Evolutionary conservation across 2,113 vertebrate species (phyloP), one percentile per base, ranked within the genome.

Genomic region (Bos taurus): DNA sequence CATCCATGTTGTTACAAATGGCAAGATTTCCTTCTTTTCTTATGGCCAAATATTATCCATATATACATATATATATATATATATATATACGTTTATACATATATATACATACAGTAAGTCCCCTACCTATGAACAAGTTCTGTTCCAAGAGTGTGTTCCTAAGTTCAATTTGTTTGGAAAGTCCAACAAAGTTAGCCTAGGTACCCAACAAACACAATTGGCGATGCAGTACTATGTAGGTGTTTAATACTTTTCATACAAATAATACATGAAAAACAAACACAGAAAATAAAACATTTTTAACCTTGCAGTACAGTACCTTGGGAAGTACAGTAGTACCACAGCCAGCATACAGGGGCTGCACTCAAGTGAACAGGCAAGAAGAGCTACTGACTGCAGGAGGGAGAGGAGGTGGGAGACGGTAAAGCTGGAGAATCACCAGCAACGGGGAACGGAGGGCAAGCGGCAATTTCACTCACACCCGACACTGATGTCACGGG

Each of bases 111-210:
- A n/a, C 5, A 13, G 46, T 33, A n/a, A 52, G 30, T 52, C 48
- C 78, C 30, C 16, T 52, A 52, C 48, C 5, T 52, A 81, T 4
- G 28, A 81, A 52, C 10, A 6, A 81, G 48, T n/a, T 81, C 43
- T 46, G 3, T 46, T 78, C 78, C 0, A 50, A 52, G 30, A 52
- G 48, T 3, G 2, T 0, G 1, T 52, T 52, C 17, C 2, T 21
- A 52, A 81, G 48, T 81, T 50, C 16, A 33, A 2, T 13, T 30
- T 81, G 30, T 52, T 81, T 33, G 28, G 46, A 52, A 81, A 81
- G 17, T 13, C 17, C 48, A 81, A 81, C 48, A 21, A 21, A 81
- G 8, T 50, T 50, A 50, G 46, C 46, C 17, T 52, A 21, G 30
- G 48, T n/a, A 13, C 78, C 78, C 78, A 81, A n/a, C 0, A 0